Evolutionary conservation across 2,797 vertebrate species (phyloP).

Genomic region (Neosilurus mollespiculum): DNA sequence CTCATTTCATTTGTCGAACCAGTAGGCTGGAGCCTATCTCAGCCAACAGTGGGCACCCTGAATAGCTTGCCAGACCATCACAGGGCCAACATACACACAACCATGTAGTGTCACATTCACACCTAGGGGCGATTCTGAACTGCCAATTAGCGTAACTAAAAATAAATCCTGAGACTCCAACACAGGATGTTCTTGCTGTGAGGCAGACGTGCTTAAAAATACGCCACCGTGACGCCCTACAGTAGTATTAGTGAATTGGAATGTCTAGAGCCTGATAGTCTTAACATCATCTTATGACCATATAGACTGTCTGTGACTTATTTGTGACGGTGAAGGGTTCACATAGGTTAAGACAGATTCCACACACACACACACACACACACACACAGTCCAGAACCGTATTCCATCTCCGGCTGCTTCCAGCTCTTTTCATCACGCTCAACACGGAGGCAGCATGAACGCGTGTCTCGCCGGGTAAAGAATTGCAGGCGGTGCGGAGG

Average conservation of each 20-base stretch:
- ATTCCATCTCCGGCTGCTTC: conserved; percentile 23
- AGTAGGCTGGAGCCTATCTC: too few relatives aligned
- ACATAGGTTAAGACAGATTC: background rate
- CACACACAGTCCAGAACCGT: background rate
- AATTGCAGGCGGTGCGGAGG: conserved; percentile 44
- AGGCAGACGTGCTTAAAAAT: too few relatives aligned
- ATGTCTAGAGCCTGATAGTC: background rate
- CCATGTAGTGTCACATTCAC: too few relatives aligned
- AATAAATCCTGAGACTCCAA: too few relatives aligned
- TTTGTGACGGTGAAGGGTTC: background rate
- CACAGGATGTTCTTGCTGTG: too few relatives aligned
- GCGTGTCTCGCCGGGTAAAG: conserved; percentile 35
- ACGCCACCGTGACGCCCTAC: too few relatives aligned
- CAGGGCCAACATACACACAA: too few relatives aligned
- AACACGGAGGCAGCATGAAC: conserved; percentile 21
- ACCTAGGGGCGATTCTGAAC: too few relatives aligned
- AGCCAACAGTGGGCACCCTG: too few relatives aligned
- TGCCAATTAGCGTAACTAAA: too few relatives aligned
- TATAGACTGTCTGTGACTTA: background rate
- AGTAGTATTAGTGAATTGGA: background rate
- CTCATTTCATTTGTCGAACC: too few relatives aligned
- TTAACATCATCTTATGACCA: background rate
- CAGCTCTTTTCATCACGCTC: conserved; percentile 31
- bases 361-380: conserved; percentile 4
- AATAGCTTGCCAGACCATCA: too few relatives aligned